Evolutionary conservation across 1,140 invertebrate species (phyloP).

Genomic region (Cydia splendana): DNA sequence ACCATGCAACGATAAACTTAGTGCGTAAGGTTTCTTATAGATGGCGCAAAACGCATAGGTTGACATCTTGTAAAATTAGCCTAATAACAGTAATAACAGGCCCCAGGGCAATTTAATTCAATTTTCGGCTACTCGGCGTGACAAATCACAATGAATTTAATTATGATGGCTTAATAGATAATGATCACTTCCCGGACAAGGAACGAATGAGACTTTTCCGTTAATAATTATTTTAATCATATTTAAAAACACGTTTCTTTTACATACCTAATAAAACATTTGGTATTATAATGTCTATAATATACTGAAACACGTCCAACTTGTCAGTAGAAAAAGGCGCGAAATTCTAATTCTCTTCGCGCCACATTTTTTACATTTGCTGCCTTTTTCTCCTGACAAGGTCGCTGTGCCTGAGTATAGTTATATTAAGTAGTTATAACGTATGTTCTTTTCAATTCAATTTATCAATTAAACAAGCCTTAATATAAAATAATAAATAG

Average conservation of each 20-base stretch:
- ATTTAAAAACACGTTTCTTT: not conserved
- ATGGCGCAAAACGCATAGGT: not conserved
- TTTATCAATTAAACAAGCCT: too few relatives aligned
- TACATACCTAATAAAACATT: not conserved
- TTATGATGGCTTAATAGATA: conserved; percentile 23
- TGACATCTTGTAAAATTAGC: not conserved
- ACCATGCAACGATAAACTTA: not conserved
- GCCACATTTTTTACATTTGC: too few relatives aligned
- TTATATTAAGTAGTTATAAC: too few relatives aligned
- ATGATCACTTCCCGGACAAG: conserved; percentile 10
- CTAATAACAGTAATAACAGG: conserved; percentile 4
- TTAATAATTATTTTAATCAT: not conserved
- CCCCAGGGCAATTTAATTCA: conserved; percentile 15
- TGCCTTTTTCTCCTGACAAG: too few relatives aligned
- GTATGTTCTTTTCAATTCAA: too few relatives aligned
- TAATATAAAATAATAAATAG: too few relatives aligned
- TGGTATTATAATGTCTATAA: too few relatives aligned
- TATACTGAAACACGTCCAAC: too few relatives aligned
- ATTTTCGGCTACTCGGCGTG: conserved; percentile 22
- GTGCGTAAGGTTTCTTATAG: not conserved
- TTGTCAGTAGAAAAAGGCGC: too few relatives aligned
- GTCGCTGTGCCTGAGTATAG: too few relatives aligned
- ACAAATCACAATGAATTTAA: conserved; percentile 31
- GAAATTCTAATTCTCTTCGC: too few relatives aligned
- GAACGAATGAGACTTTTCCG: not conserved